phyloP scores from a whole-genome alignment of 2,888 invertebrate species.

The Yponomeuta cagnagella region DNA sequence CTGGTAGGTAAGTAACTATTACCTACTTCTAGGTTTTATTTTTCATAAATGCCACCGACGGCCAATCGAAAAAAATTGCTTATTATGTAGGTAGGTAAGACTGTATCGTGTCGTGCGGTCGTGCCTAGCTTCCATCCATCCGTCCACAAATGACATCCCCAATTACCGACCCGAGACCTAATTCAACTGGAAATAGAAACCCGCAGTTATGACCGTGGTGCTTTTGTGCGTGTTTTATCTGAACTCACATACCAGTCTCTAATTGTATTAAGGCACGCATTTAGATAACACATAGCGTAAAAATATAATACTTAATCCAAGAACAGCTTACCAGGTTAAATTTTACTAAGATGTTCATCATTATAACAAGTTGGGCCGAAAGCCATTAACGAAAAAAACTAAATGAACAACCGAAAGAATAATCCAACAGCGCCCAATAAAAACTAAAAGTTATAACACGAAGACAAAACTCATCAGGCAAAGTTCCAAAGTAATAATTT shows the following conservation, averaged over 20 bases:
- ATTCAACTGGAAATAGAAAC: constrained; percentile 11
- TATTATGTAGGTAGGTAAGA: too few relatives aligned
- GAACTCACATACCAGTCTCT: constrained; percentile 35
- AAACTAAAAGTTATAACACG: constrained; percentile 20
- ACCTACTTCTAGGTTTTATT: too few relatives aligned
- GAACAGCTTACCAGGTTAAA: neutral
- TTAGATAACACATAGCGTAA: constrained; percentile 25
- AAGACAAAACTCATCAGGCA: constrained; percentile 59
- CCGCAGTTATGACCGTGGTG: constrained; percentile 11
- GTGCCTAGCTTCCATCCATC: too few relatives aligned
- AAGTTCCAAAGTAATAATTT: constrained; percentile 70
- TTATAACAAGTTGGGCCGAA: neutral
- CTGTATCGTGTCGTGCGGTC: too few relatives aligned
- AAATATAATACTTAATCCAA: neutral
- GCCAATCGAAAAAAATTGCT: too few relatives aligned
- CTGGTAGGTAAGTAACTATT: too few relatives aligned
- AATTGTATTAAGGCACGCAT: constrained; percentile 33
- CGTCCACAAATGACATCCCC: too few relatives aligned
- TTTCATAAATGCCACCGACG: too few relatives aligned
- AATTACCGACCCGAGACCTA: too few relatives aligned
- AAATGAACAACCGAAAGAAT: constrained; percentile 11
- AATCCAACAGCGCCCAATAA: constrained; percentile 15
- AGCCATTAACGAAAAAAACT: constrained; percentile 5
- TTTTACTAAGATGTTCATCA: neutral
- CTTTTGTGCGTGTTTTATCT: constrained; percentile 30